These are phyloP conservation scores for Ypsolopha sequella DNA, from an alignment of 2,888 invertebrate species.

Conservation along the genomic window DNA sequence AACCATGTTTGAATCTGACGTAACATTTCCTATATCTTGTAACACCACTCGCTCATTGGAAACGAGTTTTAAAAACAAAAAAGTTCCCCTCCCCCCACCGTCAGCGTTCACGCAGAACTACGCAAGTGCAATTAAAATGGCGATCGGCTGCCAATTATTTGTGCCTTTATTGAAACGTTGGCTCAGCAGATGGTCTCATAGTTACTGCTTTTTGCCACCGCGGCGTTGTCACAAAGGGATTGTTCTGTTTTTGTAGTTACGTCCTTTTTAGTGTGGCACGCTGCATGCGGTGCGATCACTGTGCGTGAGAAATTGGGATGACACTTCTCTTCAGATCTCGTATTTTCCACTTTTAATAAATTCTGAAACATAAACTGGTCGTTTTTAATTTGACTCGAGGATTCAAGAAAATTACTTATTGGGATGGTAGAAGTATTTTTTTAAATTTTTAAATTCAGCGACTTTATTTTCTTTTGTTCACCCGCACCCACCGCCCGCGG, in stretches of 20 bases:
- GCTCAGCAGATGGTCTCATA: conserved; percentile 23
- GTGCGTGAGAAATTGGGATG: conserved; percentile 7
- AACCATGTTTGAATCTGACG: too few relatives aligned
- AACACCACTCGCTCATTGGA: background rate
- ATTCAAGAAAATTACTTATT: too few relatives aligned
- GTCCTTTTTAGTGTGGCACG: background rate
- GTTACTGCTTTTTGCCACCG: conserved; percentile 20
- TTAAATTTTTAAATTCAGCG: too few relatives aligned
- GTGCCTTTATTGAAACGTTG: conserved; percentile 53
- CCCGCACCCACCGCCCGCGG: too few relatives aligned
- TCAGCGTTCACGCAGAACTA: conserved; percentile 1
- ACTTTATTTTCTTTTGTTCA: too few relatives aligned
- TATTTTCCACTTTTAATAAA: too few relatives aligned
- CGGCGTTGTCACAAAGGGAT: conserved; percentile 35
- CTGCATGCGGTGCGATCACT: background rate
- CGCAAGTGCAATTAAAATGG: conserved; percentile 43
- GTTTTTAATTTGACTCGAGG: too few relatives aligned
- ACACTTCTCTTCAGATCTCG: background rate
- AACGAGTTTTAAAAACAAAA: background rate
- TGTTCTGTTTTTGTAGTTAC: conserved; percentile 24
- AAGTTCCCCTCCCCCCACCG: background rate
- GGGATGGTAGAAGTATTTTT: too few relatives aligned
- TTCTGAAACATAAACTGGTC: too few relatives aligned
- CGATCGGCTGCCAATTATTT: conserved; percentile 46
- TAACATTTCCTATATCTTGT: too few relatives aligned